Evolutionary conservation across 2,888 invertebrate species (phyloP), one percentile per base, ranked within the genome.

Genomic region (Aphelenchoides bicaudatus): DNA sequence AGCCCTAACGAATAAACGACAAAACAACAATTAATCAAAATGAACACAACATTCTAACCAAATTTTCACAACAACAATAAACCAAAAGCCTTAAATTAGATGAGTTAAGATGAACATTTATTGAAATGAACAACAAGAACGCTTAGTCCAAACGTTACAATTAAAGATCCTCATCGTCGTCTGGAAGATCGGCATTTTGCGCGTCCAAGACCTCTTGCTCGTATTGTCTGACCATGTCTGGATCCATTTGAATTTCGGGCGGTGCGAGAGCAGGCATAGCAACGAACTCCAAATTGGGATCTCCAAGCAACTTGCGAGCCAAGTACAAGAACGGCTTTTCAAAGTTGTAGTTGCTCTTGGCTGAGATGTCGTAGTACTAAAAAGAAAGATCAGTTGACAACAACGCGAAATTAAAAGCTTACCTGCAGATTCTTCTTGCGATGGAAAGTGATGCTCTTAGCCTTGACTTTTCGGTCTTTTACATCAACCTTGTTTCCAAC

Each of bases 401-500:
- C 3, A 13, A 1, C 48, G 25, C 21, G 55, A 52, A 47, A 1
- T 8, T 19, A 10, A 55, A 55, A 34, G 54, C 61, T 81, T 81
- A 93, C 93, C 88, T 94, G 94, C 67, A 96, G 84, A 81, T 96
- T 96, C 87, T 98, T 98, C 86, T 98, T 96, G 76, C 98, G 86
- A 82, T 98, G 98, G 83, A 98, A 98, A 10, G 94, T 91, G 81
- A 98, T 98, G 78, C 91, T 89, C 85, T 98, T 99, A 52, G 98
- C 96, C 83, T 98, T 99, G 65, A 98, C 98, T 86, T 98, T 98
- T 76, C 98, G 87, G 83, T 99, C 98, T 81, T 98, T 99, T 79
- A 98, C 93, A 79, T 98, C 98, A 29, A 98, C 98, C 86, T 98
- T 98, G 84, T 98, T 98, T 51, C 98, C 98, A 81, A 92, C 93